A percentile compares a stretch with the other conserved stretches of the same genome.
phyloP scores from a whole-genome alignment of 2,888 invertebrate genomes.

The Drosophila nigricruria region DNA sequence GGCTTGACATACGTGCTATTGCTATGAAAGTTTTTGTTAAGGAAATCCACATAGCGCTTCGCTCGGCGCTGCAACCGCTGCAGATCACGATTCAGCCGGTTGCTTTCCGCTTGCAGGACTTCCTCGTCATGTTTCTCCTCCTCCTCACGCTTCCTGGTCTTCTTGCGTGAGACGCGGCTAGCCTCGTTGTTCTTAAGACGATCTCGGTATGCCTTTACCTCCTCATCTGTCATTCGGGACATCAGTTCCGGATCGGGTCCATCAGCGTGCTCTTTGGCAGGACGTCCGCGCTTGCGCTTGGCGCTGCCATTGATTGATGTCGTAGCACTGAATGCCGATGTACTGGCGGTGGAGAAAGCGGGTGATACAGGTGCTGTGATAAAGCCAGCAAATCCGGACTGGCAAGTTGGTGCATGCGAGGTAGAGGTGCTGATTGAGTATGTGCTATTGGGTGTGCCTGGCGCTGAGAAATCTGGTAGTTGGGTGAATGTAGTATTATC shows the following conservation, averaged over 20 bases:
- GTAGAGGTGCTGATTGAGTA: slow-evolving; percentile 56
- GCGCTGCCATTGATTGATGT: slow-evolving; percentile 10
- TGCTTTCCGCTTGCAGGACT: slow-evolving; percentile 29
- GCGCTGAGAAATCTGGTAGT: slow-evolving; percentile 59
- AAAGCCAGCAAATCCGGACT: slow-evolving; percentile 50
- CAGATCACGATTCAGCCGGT: slow-evolving; percentile 19
- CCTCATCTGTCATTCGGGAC: slow-evolving; percentile 63
- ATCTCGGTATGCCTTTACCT: slow-evolving; percentile 76
- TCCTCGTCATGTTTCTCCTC: slow-evolving; percentile 66
- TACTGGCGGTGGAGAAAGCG: slow-evolving; percentile 67
- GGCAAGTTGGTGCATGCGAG: slow-evolving; percentile 54
- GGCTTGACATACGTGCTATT: slow-evolving; percentile 63
- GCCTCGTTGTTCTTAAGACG: slow-evolving; percentile 84
- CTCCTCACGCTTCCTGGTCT: slow-evolving; percentile 81
- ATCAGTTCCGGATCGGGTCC: slow-evolving; percentile 74
- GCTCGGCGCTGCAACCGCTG: not conserved
- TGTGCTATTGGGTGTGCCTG: slow-evolving; percentile 72
- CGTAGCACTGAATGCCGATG: slow-evolving; percentile 55
- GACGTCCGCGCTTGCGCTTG: slow-evolving; percentile 81
- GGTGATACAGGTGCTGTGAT: slow-evolving; percentile 74
- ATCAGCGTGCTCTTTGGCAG: slow-evolving; percentile 83
- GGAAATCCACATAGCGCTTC: slow-evolving; percentile 11
- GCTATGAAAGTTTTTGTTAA: slow-evolving; percentile 27
- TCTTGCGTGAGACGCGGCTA: slow-evolving; percentile 81
- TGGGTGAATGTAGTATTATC: slow-evolving; percentile 42